Percentiles rank a stretch among this genome's conserved stretches.
These are phyloP conservation scores for Catharus fuscescens DNA, from an alignment of 2,113 vertebrate genomes.

Conservation along the genomic window DNA sequence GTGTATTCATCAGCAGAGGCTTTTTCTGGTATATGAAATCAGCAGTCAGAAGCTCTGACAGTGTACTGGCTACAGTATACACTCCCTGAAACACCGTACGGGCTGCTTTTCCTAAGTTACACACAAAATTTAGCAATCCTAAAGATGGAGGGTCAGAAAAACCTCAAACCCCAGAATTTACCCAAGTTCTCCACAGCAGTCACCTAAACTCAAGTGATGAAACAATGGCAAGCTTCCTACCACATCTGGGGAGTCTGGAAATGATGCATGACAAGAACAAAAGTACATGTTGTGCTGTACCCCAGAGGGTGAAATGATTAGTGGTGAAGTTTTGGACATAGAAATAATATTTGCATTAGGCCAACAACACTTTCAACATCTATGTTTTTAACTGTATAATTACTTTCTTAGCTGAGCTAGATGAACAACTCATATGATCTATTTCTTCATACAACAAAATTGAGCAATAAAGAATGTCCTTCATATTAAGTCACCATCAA, in stretches of 20 bases:
- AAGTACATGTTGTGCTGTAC: background rate
- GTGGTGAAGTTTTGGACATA: background rate
- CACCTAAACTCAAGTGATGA: background rate
- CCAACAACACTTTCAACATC: background rate
- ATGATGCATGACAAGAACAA: background rate
- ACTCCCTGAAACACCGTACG: background rate
- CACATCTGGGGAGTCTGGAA: background rate
- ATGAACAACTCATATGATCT: background rate
- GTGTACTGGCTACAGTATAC: background rate
- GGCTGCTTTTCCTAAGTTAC: background rate
- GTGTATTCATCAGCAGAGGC: background rate
- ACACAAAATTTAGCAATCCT: background rate
- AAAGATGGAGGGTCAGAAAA: background rate
- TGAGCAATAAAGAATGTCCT: background rate
- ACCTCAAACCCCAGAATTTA: background rate
- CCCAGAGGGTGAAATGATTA: background rate
- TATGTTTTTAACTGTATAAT: background rate
- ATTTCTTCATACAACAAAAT: background rate
- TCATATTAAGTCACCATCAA: background rate
- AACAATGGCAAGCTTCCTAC: background rate
- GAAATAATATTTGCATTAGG: background rate
- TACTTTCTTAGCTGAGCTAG: background rate
- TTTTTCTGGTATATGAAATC: background rate
- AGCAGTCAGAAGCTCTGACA: background rate
- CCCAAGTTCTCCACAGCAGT: background rate